Evolutionary conservation across 1,140 invertebrate genomes (phyloP), one percentile per base, ranked within the genome.

Genomic region (Drosophila melanica): DNA sequence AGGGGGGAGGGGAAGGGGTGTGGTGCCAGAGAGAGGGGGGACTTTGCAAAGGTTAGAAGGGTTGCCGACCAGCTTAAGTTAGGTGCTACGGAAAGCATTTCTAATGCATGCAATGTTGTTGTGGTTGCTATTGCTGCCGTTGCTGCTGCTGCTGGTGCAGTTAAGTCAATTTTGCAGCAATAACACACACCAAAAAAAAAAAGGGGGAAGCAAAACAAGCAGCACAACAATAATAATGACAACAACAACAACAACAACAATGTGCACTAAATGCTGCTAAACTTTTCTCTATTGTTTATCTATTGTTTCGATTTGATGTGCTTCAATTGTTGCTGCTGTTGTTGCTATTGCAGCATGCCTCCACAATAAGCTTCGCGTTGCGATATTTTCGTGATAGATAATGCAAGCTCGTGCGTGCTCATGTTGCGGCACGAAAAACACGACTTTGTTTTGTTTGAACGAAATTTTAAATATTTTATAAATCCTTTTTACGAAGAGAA

Each of bases 241-340:
- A 77, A 54, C 55, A 65, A 45, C 75, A 77, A 66, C 67, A 81
- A 65, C 58, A 69, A 69, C 70, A 71, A 81, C 78, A 81, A 76
- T 82, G 80, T 84, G 72, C 72, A 84, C 80, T 86, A 85, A 85
- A 87, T 81, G 71, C 70, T 85, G 78, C 62, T 78, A 81, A 85
- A 86, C 72, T 89, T 82, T 67, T 62, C 53, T 78, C 75, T 79
- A 20, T 50, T 67, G 65, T 51, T 68, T 50, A 35, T 50, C 41
- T 33, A 23, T 41, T 14, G 37, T 47, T 73, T 48, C 50, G 50
- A 44, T 79, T 79, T 50, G 14, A 23, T 41, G 37, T 48, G 33
- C 39, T 30, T 47, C 63, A 27, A 35, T 39, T 50, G 6, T 18
- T 65, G 42, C 42, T 62, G 53, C 35, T 41, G 44, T 45, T 64